These are phyloP conservation scores for Drosophila nigromelanica DNA, from an alignment of 1,140 invertebrate species.

Conservation along the genomic window DNA sequence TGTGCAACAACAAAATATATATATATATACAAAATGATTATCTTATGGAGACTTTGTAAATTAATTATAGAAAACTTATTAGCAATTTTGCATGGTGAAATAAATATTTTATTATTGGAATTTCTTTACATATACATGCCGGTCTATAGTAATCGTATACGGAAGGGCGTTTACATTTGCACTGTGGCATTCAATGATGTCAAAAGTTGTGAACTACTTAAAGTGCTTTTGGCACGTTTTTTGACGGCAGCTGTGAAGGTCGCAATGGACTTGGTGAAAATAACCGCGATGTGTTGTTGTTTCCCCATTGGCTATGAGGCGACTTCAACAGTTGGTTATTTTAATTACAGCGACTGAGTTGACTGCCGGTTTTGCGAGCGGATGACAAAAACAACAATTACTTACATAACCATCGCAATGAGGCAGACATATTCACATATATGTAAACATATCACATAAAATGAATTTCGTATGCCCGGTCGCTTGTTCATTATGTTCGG, in stretches of 20 bases:
- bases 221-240: conserved; percentile 21
- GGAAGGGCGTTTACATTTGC: neutral
- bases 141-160: neutral
- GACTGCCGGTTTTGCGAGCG: conserved; percentile 25
- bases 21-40: neutral
- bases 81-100: conserved; percentile 52
- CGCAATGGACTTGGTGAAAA: conserved; percentile 15
- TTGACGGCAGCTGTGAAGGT: conserved; percentile 32
- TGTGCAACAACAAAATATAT: conserved; percentile 29
- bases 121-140: neutral
- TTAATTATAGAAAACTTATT: conserved; percentile 42
- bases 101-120: conserved; percentile 3
- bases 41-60: conserved; percentile 49
- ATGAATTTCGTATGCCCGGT: conserved; percentile 44
- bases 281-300: neutral
- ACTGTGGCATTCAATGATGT: neutral
- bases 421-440: neutral
- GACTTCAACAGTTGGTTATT: conserved; percentile 28
- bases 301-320: neutral
- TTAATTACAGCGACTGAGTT: conserved; percentile 32
- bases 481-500: conserved; percentile 19
- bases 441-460: neutral
- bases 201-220: conserved; percentile 2
- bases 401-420: conserved; percentile 36
- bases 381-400: conserved; percentile 34